Evolutionary conservation across 2,113 vertebrate genomes (phyloP).

Genomic region (Tragulus kanchil): DNA sequence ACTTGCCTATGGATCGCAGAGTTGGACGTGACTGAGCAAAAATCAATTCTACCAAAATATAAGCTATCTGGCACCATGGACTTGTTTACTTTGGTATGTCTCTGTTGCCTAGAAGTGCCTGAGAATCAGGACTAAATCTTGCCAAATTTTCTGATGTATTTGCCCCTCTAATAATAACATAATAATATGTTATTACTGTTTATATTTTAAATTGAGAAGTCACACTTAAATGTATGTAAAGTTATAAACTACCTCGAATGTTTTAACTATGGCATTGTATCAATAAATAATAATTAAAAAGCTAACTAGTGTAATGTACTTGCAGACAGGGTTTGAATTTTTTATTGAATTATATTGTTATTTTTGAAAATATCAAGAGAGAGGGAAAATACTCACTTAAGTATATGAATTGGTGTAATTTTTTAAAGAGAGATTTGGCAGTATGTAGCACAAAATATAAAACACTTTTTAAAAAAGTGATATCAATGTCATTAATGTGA

Average conservation of each 20-base stretch:
- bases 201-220: neutral
- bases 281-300: neutral
- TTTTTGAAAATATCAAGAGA: neutral
- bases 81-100: neutral
- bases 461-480: neutral
- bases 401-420: neutral
- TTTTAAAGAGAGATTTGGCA: neutral
- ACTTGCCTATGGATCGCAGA: too few relatives aligned
- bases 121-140: neutral
- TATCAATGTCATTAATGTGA: neutral
- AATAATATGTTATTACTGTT: neutral
- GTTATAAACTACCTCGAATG: neutral
- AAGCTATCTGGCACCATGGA: neutral
- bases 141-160: neutral
- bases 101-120: neutral
- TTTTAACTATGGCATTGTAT: neutral
- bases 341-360: neutral
- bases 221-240: neutral
- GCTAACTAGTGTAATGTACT: neutral
- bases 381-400: neutral
- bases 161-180: neutral
- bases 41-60: neutral
- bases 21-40: too few relatives aligned
- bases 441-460: neutral
- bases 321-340: neutral